Base-by-base conservation (phyloP, 2,797 vertebrate genomes). In the Pseudotriccus pelzelni region DNA sequence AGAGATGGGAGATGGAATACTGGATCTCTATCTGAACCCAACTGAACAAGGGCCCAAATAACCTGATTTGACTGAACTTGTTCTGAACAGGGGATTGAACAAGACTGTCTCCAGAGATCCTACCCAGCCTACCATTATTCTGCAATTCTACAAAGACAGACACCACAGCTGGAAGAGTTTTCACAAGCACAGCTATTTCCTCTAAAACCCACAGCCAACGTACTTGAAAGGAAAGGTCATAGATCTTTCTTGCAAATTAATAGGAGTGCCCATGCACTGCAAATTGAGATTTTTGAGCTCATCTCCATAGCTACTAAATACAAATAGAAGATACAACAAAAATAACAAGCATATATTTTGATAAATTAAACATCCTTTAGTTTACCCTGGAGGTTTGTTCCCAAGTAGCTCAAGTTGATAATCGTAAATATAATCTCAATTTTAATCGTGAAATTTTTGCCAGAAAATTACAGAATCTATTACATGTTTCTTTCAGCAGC, bases 241-340 rank as follows among this genome's bases (percentile, higher is more conserved):
- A 64, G 49, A 70, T 41, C 36, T 77, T 83, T 47, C 52, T 46
- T 76, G 53, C 34, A 77, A 70, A 72, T 77, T 66, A 87, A 67
- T 11, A 55, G 43, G n/a, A 58, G 8, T 25, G 32, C 28, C 49
- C 34, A 56, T 17, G 27, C 32, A 78, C 53, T 72, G 72, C 41
- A 87, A 69, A 62, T 8, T 5, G 12, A 90, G 3, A 56, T 12
- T 73, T 64, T 30, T 2, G 25, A 74, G 87, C 46, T 79, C 43
- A 78, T 93, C 62, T 84, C 82, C 66, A 87, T 67, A 72, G 49
- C 49, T 84, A 90, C 68, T 49, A 83, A 87, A 83, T 43, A 94
- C n/a, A 91, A 89, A 56, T 39, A 77, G 36, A 73, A 55, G 25
- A 74, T 25, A 74, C 30, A 84, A 82, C 19, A 67, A n/a, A 81